A percentile compares a stretch with the other conserved stretches of the same genome.
Evolutionary conservation across 2,888 invertebrate species (phyloP).

Genomic region (Zygothrica quintamaculata): DNA sequence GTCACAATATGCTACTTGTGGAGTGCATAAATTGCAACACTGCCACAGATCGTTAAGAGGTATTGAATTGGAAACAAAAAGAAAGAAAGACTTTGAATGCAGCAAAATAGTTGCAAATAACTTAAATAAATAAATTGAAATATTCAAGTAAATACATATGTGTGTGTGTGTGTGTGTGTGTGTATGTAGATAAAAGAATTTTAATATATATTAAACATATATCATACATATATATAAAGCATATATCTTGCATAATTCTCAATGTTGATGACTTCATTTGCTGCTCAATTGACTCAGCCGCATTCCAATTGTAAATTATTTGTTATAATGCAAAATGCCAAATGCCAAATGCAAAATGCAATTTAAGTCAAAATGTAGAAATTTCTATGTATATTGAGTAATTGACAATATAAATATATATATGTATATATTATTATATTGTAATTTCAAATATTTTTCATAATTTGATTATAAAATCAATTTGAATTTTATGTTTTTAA

Average conservation of each 20-base stretch:
- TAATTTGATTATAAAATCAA: conserved; percentile 58
- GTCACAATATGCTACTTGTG: conserved; percentile 72
- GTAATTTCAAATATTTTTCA: conserved; percentile 24
- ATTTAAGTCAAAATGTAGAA: too few relatives aligned
- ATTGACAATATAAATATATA: conserved; percentile 2
- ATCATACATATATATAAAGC: too few relatives aligned
- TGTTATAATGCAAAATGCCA: conserved; percentile 20
- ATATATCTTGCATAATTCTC: too few relatives aligned
- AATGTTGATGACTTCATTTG: conserved; percentile 27
- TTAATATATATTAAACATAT: too few relatives aligned
- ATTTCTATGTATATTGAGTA: too few relatives aligned
- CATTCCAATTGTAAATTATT: conserved; percentile 19
- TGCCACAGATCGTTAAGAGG: conserved; percentile 31
- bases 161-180: too few relatives aligned
- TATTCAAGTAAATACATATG: too few relatives aligned
- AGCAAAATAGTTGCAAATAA: too few relatives aligned
- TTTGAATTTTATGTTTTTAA: too few relatives aligned
- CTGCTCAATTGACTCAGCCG: conserved; percentile 29
- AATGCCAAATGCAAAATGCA: too few relatives aligned
- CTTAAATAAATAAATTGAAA: too few relatives aligned
- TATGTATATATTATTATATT: conserved; percentile 1
- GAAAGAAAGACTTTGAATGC: conserved; percentile 10
- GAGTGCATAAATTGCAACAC: conserved; percentile 57
- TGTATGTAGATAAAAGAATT: too few relatives aligned
- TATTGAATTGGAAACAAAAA: not conserved